These are phyloP conservation scores for Proteles cristata DNA, from an alignment of 2,113 vertebrate species.

Conservation along the genomic window DNA sequence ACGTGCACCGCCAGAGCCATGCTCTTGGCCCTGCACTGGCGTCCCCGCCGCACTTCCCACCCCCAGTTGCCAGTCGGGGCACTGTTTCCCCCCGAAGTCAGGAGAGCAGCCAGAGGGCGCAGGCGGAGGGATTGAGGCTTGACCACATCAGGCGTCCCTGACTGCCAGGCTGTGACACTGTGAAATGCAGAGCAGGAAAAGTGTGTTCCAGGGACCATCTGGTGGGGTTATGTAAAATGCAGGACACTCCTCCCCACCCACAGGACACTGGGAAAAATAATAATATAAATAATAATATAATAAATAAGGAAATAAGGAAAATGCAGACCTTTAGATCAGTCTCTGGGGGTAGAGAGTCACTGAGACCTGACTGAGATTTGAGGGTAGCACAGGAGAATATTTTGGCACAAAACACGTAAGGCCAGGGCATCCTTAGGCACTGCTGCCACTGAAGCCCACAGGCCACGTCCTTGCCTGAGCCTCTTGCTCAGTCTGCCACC, in stretches of 20 bases:
- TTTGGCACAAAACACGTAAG: background rate
- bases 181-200: background rate
- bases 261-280: background rate
- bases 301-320: background rate
- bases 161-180: background rate
- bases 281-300: background rate
- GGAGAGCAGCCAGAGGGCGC: background rate
- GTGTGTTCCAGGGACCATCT: background rate
- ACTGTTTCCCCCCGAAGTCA: background rate
- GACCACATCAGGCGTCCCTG: background rate
- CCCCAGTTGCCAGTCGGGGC: background rate
- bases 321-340: background rate
- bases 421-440: background rate
- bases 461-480: background rate
- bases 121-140: background rate
- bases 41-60: background rate
- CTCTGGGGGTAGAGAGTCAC: background rate
- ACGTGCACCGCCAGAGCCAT: background rate
- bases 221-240: background rate
- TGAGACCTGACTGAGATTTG: background rate
- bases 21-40: no score
- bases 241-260: background rate
- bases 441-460: rapidly evolving
- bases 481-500: background rate
- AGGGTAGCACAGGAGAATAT: background rate